A percentile compares a stretch with the other conserved stretches of the same genome.
Evolutionary conservation across 2,113 vertebrate species (phyloP).

Genomic region (Aleadryas rufinucha): DNA sequence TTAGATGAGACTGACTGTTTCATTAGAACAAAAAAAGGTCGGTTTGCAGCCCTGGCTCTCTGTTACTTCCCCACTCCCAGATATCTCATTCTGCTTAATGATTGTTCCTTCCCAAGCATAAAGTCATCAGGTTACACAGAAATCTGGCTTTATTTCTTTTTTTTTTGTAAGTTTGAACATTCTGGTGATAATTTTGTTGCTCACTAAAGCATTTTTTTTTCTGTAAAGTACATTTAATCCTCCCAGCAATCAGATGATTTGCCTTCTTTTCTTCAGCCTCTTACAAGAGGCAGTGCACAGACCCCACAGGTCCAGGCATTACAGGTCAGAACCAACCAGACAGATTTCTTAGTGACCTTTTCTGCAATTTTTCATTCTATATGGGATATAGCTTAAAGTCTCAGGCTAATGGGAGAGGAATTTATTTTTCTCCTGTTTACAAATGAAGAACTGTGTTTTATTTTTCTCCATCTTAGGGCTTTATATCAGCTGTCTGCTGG

Average conservation of each 20-base stretch:
- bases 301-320: not conserved
- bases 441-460: not conserved
- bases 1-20: not conserved
- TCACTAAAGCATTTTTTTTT: not conserved
- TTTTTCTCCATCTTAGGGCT: not conserved
- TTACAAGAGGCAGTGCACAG: not conserved
- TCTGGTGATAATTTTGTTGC: not conserved
- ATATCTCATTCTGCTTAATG: not conserved
- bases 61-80: not conserved
- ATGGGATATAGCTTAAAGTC: not conserved
- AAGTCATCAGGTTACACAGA: not conserved
- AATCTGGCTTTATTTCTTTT: not conserved
- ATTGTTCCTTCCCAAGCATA: not conserved
- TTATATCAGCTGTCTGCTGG: not conserved
- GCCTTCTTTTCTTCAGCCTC: not conserved
- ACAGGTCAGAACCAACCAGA: not conserved
- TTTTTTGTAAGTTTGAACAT: not conserved
- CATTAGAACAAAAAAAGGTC: not conserved
- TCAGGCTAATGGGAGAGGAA: not conserved
- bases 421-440: not conserved
- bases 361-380: not conserved
- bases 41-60: not conserved
- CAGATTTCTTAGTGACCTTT: not conserved
- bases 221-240: not conserved
- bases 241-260: not conserved